These are phyloP conservation scores for Anoplolepis gracilipes DNA, from an alignment of 1,140 invertebrate species.

Conservation along the genomic window DNA sequence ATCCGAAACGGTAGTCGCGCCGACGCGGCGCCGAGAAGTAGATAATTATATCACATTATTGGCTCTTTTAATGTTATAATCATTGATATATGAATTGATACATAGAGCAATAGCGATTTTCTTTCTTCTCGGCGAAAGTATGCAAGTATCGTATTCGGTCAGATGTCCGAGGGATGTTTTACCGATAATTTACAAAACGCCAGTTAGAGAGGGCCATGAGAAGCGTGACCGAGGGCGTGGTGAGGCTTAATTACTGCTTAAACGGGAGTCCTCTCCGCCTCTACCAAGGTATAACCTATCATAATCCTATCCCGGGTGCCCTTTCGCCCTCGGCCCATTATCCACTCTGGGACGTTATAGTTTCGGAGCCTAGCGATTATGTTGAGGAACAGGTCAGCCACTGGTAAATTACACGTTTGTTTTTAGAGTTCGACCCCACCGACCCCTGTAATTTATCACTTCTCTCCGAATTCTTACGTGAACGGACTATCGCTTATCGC, in stretches of 20 bases:
- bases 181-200: constrained; percentile 35
- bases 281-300: constrained; percentile 83
- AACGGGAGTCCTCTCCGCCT: constrained; percentile 84
- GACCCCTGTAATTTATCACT: constrained; percentile 78
- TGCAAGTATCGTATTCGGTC: background rate
- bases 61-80: no score
- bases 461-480: background rate
- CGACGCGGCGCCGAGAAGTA: background rate
- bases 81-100: no score
- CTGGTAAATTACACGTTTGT: constrained; percentile 85
- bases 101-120: no score
- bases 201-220: constrained; percentile 52
- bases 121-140: background rate
- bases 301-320: constrained; percentile 76
- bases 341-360: constrained; percentile 64
- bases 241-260: constrained; percentile 84
- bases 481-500: background rate
- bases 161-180: no score
- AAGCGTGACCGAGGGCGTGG: constrained; percentile 83
- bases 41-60: background rate
- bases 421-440: constrained; percentile 73
- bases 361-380: constrained; percentile 65
- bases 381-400: constrained; percentile 76
- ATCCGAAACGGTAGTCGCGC: background rate
- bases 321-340: constrained; percentile 68